phyloP scores from a whole-genome alignment of 2,888 invertebrate species.

The Automeris io region DNA sequence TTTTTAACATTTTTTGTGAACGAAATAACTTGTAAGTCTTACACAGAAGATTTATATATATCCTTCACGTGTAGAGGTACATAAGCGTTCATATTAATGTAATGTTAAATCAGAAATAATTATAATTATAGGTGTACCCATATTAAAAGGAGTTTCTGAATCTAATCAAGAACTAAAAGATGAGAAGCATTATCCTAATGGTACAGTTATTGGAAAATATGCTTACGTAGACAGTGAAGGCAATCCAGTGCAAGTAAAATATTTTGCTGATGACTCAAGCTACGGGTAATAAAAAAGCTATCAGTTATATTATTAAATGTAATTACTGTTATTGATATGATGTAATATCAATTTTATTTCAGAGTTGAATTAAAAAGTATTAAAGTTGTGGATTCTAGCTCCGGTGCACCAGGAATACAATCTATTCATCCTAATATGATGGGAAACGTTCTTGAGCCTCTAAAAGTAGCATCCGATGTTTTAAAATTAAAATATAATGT shows the following conservation, averaged over 20 bases:
- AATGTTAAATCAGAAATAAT: not conserved
- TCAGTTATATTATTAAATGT: not conserved
- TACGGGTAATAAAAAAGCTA: slow-evolving; percentile 73
- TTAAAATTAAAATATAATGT: slow-evolving; percentile 10
- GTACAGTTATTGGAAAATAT: slow-evolving; percentile 83
- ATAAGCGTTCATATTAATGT: no score
- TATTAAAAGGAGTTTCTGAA: slow-evolving; percentile 7
- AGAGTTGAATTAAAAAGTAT: slow-evolving; percentile 60
- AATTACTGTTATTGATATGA: not conserved
- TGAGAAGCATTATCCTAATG: slow-evolving; percentile 81
- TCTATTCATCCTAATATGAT: slow-evolving; percentile 13
- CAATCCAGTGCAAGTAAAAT: slow-evolving; percentile 79
- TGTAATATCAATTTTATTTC: slow-evolving; percentile 19
- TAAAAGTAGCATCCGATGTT: slow-evolving; percentile 12
- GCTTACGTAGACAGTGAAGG: slow-evolving; percentile 81
- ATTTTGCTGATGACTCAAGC: slow-evolving; percentile 80
- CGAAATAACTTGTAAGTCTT: no score
- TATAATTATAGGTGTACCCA: not conserved
- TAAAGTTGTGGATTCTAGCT: slow-evolving; percentile 29
- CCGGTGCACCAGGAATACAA: slow-evolving; percentile 12
- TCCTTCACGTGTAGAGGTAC: no score
- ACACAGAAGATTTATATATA: no score
- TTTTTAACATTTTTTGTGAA: no score
- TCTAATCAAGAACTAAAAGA: slow-evolving; percentile 47
- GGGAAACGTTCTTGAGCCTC: slow-evolving; percentile 12